phyloP scores from a whole-genome alignment of 2,113 vertebrate genomes.

The Ophthalmolycus amberensis region DNA sequence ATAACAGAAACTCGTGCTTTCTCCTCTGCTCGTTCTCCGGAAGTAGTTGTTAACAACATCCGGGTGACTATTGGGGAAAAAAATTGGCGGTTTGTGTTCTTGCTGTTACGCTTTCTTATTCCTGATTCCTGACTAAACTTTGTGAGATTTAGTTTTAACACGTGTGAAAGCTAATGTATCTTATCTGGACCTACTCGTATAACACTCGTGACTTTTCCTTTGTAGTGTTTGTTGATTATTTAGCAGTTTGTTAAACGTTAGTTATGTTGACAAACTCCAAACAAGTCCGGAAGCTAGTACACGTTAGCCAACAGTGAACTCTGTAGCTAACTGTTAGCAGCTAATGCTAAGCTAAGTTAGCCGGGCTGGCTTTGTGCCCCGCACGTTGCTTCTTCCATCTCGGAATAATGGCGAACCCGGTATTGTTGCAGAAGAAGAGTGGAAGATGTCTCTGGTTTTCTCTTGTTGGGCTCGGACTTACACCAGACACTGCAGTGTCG shows the following conservation, averaged over 20 bases:
- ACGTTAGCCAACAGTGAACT: constrained; percentile 15
- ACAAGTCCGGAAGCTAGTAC: not conserved
- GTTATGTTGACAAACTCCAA: not conserved
- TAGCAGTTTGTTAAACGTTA: not conserved
- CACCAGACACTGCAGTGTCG: constrained; percentile 58
- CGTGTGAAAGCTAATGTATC: not conserved
- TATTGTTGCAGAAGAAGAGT: constrained; percentile 59
- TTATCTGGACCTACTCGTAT: accelerated
- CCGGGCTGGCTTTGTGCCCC: not conserved
- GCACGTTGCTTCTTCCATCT: accelerated
- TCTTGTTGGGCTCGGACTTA: constrained; percentile 78
- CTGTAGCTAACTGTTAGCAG: constrained; percentile 18
- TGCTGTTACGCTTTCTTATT: not conserved
- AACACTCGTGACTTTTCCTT: accelerated
- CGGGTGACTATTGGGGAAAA: constrained; percentile 43
- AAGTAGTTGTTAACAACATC: constrained; percentile 50
- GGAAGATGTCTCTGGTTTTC: constrained; percentile 80
- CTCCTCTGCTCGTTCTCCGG: constrained; percentile 18
- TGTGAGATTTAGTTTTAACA: not conserved
- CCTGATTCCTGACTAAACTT: too few species aligned
- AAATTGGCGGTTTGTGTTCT: constrained; percentile 67
- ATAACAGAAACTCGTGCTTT: not conserved
- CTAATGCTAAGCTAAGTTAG: constrained; percentile 2
- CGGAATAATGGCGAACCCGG: constrained; percentile 59
- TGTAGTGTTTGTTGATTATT: not conserved